phyloP scores from a whole-genome alignment of 2,113 vertebrate species.

The Archilochus colubris region DNA sequence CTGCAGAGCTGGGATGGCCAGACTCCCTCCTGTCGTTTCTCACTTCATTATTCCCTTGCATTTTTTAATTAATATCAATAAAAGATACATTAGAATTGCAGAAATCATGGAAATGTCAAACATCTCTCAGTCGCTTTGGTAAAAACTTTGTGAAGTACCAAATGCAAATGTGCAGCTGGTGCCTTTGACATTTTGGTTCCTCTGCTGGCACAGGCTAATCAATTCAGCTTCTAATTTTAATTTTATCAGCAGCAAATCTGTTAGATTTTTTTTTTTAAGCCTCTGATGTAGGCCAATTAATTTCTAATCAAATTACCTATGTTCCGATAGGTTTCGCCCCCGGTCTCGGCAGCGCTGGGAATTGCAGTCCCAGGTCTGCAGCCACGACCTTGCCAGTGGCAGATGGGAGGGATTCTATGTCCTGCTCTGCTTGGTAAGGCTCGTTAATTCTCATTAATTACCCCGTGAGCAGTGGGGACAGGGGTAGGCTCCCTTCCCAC shows the following conservation, averaged over 20 bases:
- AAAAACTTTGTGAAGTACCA: conserved; percentile 65
- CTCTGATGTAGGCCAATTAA: conserved; percentile 47
- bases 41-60: not conserved
- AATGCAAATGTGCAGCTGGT: conserved; percentile 74
- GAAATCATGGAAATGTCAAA: conserved; percentile 70
- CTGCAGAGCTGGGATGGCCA: not conserved
- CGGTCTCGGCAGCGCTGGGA: accelerated
- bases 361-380: not conserved
- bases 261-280: conserved; percentile 17
- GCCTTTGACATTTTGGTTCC: conserved; percentile 68
- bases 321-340: not conserved
- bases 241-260: conserved; percentile 65
- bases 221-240: conserved; percentile 64
- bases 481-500: not conserved
- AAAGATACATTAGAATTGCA: conserved; percentile 57
- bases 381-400: accelerated
- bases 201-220: conserved; percentile 64
- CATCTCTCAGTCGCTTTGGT: conserved; percentile 50
- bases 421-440: not conserved
- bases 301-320: conserved; percentile 55
- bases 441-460: not conserved
- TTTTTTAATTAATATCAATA: conserved; percentile 37
- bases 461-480: not conserved
- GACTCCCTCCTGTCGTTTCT: not conserved
- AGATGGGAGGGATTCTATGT: accelerated